Evolutionary conservation across 2,888 invertebrate species (phyloP).

Genomic region (Timema cristinae): DNA sequence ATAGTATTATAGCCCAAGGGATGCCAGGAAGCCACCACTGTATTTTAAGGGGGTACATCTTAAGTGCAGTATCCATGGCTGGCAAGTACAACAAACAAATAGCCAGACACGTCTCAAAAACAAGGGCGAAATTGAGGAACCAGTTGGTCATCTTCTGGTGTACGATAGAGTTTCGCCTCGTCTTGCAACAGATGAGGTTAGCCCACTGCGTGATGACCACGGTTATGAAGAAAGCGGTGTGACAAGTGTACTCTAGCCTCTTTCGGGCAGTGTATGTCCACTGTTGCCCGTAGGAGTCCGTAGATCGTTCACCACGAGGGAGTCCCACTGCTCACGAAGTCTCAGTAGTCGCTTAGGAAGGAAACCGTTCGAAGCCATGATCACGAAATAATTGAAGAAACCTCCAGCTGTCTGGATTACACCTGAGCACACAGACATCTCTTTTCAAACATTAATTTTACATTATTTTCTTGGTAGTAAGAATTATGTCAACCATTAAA

Average conservation of each 20-base stretch:
- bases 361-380: conserved; percentile 84
- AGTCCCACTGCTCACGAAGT: conserved; percentile 67
- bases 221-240: conserved; percentile 69
- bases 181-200: conserved; percentile 70
- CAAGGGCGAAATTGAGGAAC: conserved; percentile 9
- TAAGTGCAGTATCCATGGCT: conserved; percentile 4
- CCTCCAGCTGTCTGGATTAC: conserved; percentile 81
- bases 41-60: conserved; percentile 1
- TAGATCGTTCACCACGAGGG: conserved; percentile 62
- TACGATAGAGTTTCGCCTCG: conserved; percentile 65
- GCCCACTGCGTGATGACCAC: conserved; percentile 69
- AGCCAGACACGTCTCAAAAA: conserved; percentile 8
- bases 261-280: conserved; percentile 59
- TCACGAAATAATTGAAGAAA: conserved; percentile 80
- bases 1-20: conserved; percentile 66
- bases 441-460: too few species aligned
- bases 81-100: conserved; percentile 5
- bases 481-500: too few species aligned
- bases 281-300: conserved; percentile 69
- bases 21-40: conserved; percentile 70
- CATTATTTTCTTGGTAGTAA: too few species aligned
- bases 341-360: conserved; percentile 58
- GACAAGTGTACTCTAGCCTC: conserved; percentile 62
- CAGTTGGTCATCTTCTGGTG: conserved; percentile 53
- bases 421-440: neutral